Percentiles rank a stretch among this genome's conserved stretches.
Conservation (phyloP, 2,888 invertebrate genomes). For the Andrena flavipes region DNA sequence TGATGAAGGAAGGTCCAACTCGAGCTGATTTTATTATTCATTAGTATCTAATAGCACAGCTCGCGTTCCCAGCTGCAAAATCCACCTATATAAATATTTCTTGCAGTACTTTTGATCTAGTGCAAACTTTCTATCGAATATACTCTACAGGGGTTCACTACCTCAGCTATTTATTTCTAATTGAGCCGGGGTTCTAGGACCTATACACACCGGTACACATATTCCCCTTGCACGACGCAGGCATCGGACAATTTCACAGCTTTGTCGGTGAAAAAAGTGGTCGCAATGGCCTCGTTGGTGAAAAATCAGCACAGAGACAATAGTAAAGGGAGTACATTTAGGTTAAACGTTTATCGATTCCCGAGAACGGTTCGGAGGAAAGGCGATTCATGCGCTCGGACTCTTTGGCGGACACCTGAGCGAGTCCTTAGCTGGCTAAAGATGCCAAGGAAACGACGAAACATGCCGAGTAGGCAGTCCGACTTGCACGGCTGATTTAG, state of each 20-base stretch:
- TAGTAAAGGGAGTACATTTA: constrained; percentile 39
- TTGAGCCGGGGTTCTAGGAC: neutral
- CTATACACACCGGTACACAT: neutral
- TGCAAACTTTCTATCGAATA: too few relatives aligned
- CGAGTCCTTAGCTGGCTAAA: constrained; percentile 54
- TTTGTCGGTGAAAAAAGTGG: neutral
- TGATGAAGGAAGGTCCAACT: too few relatives aligned
- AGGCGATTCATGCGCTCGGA: constrained; percentile 24
- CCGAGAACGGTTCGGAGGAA: constrained; percentile 15
- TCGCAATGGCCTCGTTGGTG: neutral
- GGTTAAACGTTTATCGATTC: constrained; percentile 61
- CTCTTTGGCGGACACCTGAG: constrained; percentile 43
- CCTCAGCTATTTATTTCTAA: too few relatives aligned
- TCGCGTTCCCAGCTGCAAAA: too few relatives aligned
- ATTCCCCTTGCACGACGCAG: neutral
- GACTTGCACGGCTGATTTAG: constrained; percentile 28
- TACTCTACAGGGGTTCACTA: too few relatives aligned
- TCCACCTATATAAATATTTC: too few relatives aligned
- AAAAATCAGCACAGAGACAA: constrained; percentile 7
- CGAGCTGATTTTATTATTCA: too few relatives aligned
- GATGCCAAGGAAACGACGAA: constrained; percentile 61
- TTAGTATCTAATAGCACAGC: too few relatives aligned
- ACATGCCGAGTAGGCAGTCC: constrained; percentile 30
- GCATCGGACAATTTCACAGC: neutral
- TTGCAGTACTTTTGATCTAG: too few relatives aligned